A percentile compares a stretch with the other conserved stretches of the same genome.
phyloP scores from a whole-genome alignment of 1,140 invertebrate species.

The Caerostris darwini region DNA sequence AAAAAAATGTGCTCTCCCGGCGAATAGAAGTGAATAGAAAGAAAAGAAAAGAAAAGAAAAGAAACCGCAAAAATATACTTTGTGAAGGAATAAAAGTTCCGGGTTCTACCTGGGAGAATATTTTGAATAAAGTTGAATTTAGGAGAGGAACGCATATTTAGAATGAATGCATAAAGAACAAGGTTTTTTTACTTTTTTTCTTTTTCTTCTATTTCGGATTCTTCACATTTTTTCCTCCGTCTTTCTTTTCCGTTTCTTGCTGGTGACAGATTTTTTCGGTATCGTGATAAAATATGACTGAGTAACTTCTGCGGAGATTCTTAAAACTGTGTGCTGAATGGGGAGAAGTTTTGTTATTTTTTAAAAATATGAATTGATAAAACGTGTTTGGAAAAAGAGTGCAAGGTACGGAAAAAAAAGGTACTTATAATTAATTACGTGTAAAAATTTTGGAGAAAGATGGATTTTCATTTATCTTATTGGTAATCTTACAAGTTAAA shows the following conservation, averaged over 20 bases:
- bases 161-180: constrained; percentile 47
- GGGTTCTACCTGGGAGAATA: constrained; percentile 24
- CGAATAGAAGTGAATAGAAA: neutral
- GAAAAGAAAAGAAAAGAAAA: constrained; percentile 6
- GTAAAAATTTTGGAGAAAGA: neutral
- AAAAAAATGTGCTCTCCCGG: neutral
- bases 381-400: too few species aligned
- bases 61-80: constrained; percentile 64
- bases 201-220: neutral
- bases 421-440: too few species aligned
- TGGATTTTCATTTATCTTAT: neutral
- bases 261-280: neutral
- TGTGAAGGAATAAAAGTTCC: constrained; percentile 26
- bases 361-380: neutral
- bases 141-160: constrained; percentile 19
- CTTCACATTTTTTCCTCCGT: neutral
- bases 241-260: neutral
- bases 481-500: neutral
- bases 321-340: neutral
- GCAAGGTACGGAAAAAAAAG: too few species aligned
- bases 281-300: neutral
- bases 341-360: neutral
- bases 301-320: neutral
- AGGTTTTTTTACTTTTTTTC: neutral
- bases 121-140: constrained; percentile 66